Percentiles rank a stretch among this genome's conserved stretches.
Evolutionary conservation across 2,888 invertebrate genomes (phyloP).

Genomic region (Crematogaster levior): DNA sequence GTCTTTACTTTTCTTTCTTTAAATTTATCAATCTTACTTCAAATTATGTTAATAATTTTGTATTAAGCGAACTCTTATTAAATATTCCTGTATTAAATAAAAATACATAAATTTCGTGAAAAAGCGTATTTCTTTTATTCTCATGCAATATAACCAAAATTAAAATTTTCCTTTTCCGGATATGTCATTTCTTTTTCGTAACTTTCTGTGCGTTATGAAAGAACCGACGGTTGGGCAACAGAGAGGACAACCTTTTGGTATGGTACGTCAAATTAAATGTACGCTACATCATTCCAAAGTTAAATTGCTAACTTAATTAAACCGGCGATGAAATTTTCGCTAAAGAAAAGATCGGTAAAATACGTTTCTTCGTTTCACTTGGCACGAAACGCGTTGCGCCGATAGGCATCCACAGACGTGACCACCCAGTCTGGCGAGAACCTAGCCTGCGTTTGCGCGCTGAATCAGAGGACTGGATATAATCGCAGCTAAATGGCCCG

Average conservation of each 20-base stretch:
- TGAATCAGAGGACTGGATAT: slow-evolving; percentile 73
- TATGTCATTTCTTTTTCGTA: slow-evolving; percentile 20
- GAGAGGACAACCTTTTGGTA: slow-evolving; percentile 5
- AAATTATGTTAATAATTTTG: neutral
- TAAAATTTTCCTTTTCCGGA: neutral
- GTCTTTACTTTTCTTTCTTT: neutral
- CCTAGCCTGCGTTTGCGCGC: slow-evolving; percentile 50
- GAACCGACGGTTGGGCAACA: neutral
- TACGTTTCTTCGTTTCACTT: slow-evolving; percentile 35
- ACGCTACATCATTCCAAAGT: slow-evolving; percentile 31
- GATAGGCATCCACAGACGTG: slow-evolving; percentile 19
- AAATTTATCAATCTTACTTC: neutral
- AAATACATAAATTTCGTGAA: neutral
- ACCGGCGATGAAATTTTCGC: slow-evolving; percentile 37
- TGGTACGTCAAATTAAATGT: slow-evolving; percentile 38
- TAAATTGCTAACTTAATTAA: slow-evolving; percentile 40
- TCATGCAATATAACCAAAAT: neutral
- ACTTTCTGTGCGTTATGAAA: neutral
- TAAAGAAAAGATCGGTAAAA: slow-evolving; percentile 31
- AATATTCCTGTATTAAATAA: neutral
- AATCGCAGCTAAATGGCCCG: slow-evolving; percentile 79
- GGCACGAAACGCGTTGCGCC: slow-evolving; percentile 35
- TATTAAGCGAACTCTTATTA: neutral
- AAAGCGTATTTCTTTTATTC: neutral
- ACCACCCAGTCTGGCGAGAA: neutral